phyloP scores from a whole-genome alignment of 2,113 vertebrate genomes.

The Antennarius striatus region DNA sequence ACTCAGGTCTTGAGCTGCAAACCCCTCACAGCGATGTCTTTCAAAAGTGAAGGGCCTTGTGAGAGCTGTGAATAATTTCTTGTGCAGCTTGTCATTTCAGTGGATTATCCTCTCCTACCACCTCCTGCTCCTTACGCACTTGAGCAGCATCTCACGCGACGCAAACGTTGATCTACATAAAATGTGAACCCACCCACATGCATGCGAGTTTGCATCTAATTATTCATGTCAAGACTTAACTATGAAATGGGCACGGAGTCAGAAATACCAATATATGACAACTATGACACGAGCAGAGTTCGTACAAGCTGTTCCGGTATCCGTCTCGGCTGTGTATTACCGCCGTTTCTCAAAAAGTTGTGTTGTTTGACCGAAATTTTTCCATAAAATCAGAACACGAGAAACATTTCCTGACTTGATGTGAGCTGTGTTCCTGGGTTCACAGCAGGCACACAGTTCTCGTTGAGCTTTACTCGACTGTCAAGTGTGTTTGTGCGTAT shows the following conservation, averaged over 20 bases:
- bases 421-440: background rate
- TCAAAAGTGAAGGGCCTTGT: conserved; percentile 70
- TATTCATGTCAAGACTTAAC: conserved; percentile 21
- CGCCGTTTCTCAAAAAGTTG: too few relatives aligned
- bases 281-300: too few relatives aligned
- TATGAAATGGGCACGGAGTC: conserved; percentile 4
- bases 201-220: conserved; percentile 27
- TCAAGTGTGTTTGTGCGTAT: conserved; percentile 36
- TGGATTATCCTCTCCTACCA: conserved; percentile 68
- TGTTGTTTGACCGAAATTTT: too few relatives aligned
- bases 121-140: conserved; percentile 61
- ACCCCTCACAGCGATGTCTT: conserved; percentile 66
- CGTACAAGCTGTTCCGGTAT: too few relatives aligned
- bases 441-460: conserved; percentile 28
- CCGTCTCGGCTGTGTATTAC: too few relatives aligned
- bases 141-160: conserved; percentile 58
- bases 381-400: background rate
- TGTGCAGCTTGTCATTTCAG: conserved; percentile 71
- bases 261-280: background rate
- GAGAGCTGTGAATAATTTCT: conserved; percentile 74
- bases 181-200: conserved; percentile 38
- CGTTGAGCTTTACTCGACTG: conserved; percentile 32
- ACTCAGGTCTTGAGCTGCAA: conserved; percentile 71
- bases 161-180: conserved; percentile 44
- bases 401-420: conserved; percentile 17